These are phyloP conservation scores for Maniola hyperantus DNA, from an alignment of 2,888 invertebrate genomes.

Conservation along the genomic window DNA sequence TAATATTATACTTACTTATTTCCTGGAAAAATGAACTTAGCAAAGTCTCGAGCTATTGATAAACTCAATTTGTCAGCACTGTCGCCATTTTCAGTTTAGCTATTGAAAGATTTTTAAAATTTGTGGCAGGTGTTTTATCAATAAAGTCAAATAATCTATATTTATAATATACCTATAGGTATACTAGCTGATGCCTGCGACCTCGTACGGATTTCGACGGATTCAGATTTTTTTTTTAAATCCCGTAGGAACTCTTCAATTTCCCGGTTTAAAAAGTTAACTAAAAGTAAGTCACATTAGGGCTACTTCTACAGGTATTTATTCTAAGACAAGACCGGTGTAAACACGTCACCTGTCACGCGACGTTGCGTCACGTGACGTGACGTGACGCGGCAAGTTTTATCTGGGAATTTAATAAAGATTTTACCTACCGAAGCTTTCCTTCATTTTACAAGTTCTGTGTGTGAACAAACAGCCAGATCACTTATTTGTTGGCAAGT, in stretches of 20 bases:
- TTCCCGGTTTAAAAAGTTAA: too few relatives aligned
- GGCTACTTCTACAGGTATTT: too few relatives aligned
- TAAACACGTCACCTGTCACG: conserved; percentile 64
- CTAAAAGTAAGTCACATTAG: too few relatives aligned
- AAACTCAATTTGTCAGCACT: conserved; percentile 13
- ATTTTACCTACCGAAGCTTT: neutral
- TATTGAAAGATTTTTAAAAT: conserved; percentile 12
- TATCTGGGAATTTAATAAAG: neutral
- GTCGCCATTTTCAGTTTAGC: neutral
- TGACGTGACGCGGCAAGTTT: conserved; percentile 44
- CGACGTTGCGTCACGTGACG: conserved; percentile 48
- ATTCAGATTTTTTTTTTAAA: too few relatives aligned
- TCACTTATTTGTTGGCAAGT: conserved; percentile 31
- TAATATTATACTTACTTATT: too few relatives aligned
- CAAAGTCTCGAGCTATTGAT: neutral
- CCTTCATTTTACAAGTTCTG: conserved; percentile 10
- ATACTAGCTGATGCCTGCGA: too few relatives aligned
- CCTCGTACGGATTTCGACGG: too few relatives aligned
- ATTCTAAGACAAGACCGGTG: too few relatives aligned
- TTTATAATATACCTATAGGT: too few relatives aligned
- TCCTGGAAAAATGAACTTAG: neutral
- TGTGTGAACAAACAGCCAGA: conserved; percentile 11
- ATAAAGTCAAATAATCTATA: too few relatives aligned
- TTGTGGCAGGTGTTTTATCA: conserved; percentile 7
- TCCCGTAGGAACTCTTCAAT: too few relatives aligned